A percentile compares a stretch with the other conserved stretches of the same genome.
phyloP scores from a whole-genome alignment of 2,888 invertebrate species.

The Mythimna pallens region DNA sequence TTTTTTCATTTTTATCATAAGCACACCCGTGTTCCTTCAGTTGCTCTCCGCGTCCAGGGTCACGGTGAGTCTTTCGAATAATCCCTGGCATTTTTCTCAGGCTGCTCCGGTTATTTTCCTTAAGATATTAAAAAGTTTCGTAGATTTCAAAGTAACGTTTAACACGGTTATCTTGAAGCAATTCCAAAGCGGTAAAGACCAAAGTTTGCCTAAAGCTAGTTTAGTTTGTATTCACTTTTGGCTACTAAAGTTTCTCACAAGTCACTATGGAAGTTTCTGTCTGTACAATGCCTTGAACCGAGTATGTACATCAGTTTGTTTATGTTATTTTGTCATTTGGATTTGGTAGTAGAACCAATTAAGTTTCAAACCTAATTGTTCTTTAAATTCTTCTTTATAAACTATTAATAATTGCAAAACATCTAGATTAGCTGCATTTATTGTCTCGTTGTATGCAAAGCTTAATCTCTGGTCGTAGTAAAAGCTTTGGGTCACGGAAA shows the following conservation, averaged over 20 bases:
- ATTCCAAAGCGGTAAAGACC: conserved; percentile 42
- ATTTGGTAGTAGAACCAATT: neutral
- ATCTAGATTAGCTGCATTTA: neutral
- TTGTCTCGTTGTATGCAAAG: no score
- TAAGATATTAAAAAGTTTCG: conserved; percentile 41
- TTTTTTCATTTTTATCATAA: no score
- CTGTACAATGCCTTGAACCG: conserved; percentile 7
- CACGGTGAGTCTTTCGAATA: no score
- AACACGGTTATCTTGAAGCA: conserved; percentile 37
- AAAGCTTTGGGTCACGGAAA: no score
- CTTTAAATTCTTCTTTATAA: no score
- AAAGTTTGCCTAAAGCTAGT: conserved; percentile 42
- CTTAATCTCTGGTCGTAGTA: no score
- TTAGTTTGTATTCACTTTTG: conserved; percentile 54
- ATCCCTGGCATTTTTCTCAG: no score
- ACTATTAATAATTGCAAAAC: no score
- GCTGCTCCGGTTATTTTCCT: neutral
- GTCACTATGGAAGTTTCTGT: conserved; percentile 18
- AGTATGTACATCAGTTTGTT: neutral
- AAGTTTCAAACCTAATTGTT: no score
- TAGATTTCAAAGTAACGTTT: conserved; percentile 19
- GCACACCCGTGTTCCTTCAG: no score
- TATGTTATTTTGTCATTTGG: conserved; percentile 11
- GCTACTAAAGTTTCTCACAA: conserved; percentile 50
- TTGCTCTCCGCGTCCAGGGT: no score